Evolutionary conservation across 2,888 invertebrate species (phyloP).

Genomic region (Elysia crispata): DNA sequence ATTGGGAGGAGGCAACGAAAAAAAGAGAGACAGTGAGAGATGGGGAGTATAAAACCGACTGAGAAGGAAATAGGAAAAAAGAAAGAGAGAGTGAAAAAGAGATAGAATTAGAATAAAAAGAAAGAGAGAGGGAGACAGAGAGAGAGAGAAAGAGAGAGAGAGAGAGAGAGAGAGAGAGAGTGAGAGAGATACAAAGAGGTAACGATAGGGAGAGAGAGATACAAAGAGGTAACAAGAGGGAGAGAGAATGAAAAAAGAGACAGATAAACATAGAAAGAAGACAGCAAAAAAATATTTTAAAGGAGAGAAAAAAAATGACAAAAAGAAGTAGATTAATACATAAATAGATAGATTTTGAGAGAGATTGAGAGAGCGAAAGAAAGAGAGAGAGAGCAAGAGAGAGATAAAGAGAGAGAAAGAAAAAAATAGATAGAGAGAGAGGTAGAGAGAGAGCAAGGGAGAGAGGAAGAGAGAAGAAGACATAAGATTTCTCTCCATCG

Average conservation of each 20-base stretch:
- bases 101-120: neutral
- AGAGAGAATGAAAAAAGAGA: neutral
- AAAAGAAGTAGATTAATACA: neutral
- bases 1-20: slow-evolving; percentile 12
- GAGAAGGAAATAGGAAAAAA: neutral
- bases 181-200: slow-evolving; percentile 23
- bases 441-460: too few relatives aligned
- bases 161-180: slow-evolving; percentile 27
- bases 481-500: neutral
- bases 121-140: neutral
- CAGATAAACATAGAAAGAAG: neutral
- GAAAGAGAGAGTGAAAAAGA: neutral
- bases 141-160: slow-evolving; percentile 15
- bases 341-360: too few relatives aligned
- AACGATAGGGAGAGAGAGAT: neutral
- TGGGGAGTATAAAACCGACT: neutral
- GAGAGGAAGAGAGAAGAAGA: slow-evolving; percentile 10
- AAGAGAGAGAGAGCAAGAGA: too few relatives aligned
- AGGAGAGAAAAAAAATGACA: neutral
- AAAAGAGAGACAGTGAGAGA: neutral
- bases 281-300: slow-evolving; percentile 23
- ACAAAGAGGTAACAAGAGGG: neutral
- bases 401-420: too few relatives aligned
- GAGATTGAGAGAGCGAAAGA: too few relatives aligned
- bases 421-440: too few relatives aligned